phyloP scores from a whole-genome alignment of 2,888 invertebrate species.

The Micoletzkya japonica region DNA sequence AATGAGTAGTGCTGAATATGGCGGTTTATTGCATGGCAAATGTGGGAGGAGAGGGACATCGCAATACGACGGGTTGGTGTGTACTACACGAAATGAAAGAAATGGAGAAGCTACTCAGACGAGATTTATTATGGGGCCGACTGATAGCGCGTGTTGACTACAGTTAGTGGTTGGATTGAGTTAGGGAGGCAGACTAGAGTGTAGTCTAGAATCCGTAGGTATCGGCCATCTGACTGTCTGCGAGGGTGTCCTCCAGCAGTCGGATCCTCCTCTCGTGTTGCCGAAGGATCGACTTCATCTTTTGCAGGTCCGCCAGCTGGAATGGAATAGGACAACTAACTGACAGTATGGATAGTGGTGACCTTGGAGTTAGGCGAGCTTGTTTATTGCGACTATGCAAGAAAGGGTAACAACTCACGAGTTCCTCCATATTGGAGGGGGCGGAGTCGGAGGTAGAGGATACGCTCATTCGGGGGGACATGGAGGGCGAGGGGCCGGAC shows the following conservation, averaged over 20 bases:
- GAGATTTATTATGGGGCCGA: no score
- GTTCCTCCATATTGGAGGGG: slow-evolving; percentile 49
- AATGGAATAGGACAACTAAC: not conserved
- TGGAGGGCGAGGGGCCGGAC: slow-evolving; percentile 15
- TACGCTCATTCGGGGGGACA: slow-evolving; percentile 28
- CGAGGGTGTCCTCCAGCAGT: slow-evolving; percentile 59
- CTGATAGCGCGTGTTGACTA: no score
- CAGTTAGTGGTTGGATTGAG: no score
- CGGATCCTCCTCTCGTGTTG: slow-evolving; percentile 63
- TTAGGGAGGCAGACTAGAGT: not conserved
- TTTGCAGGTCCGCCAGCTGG: slow-evolving; percentile 49
- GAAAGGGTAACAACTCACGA: slow-evolving; percentile 26
- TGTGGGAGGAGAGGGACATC: no score
- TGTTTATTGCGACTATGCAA: not conserved
- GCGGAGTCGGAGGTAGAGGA: slow-evolving; percentile 19
- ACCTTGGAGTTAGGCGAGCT: not conserved
- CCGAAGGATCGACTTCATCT: slow-evolving; percentile 60
- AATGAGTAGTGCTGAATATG: not conserved
- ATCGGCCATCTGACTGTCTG: slow-evolving; percentile 56
- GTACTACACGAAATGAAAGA: not conserved
- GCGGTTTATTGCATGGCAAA: no score
- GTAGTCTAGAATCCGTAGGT: slow-evolving; percentile 42
- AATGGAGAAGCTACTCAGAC: no score
- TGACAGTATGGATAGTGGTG: not conserved
- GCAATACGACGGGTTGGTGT: not conserved